Percentiles rank a stretch among this genome's conserved stretches.
These are phyloP conservation scores for Semotilus atromaculatus DNA, from an alignment of 2,797 vertebrate species.

Conservation along the genomic window DNA sequence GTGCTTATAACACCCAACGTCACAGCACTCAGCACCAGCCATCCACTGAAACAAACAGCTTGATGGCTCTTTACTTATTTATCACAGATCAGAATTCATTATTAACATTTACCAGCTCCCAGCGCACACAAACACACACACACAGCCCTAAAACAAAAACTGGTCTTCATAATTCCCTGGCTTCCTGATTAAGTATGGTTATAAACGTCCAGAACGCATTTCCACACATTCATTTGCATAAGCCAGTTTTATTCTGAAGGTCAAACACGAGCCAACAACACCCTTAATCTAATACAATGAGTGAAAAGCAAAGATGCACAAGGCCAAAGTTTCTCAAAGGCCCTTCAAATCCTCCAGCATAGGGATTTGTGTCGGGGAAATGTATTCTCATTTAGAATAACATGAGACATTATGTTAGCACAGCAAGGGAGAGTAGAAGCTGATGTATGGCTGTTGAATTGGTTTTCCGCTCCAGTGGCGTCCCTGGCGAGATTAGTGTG, in stretches of 20 bases:
- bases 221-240: constrained; percentile 44
- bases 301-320: constrained; percentile 29
- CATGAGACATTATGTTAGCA: constrained; percentile 40
- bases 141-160: neutral
- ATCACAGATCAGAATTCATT: constrained; percentile 55
- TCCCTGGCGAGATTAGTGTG: constrained; percentile 53
- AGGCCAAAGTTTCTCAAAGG: constrained; percentile 42
- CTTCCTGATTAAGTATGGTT: constrained; percentile 35
- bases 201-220: constrained; percentile 43
- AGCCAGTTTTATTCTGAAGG: constrained; percentile 43
- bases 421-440: constrained; percentile 16
- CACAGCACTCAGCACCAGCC: constrained; percentile 10
- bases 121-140: constrained; percentile 7
- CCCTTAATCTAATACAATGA: constrained; percentile 29
- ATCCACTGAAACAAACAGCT: constrained; percentile 45
- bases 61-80: constrained; percentile 55
- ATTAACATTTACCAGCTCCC: constrained; percentile 36
- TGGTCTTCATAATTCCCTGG: constrained; percentile 42
- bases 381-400: constrained; percentile 48
- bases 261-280: constrained; percentile 44
- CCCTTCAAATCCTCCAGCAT: constrained; percentile 48
- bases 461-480: constrained; percentile 27
- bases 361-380: constrained; percentile 52
- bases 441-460: constrained; percentile 46
- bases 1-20: constrained; percentile 6